Conservation (phyloP, 2,113 vertebrate species). For the Hassar affinis region DNA sequence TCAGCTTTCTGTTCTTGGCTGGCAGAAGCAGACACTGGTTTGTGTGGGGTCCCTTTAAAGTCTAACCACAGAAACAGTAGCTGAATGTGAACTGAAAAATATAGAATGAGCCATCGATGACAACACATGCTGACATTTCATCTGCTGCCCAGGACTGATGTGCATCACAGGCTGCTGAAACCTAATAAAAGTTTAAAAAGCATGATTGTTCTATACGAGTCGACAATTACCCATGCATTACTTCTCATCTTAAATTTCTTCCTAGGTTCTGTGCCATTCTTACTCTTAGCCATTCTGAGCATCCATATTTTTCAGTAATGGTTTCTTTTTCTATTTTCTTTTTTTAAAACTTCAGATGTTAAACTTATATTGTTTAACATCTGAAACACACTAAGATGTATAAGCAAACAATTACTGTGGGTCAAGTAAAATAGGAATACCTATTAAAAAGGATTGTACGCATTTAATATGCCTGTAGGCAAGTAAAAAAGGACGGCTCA, state of each 20-base stretch:
- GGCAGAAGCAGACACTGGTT: too few species aligned
- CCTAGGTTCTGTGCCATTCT: not conserved
- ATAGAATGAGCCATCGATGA: not conserved
- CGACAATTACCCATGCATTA: not conserved
- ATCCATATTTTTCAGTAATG: not conserved
- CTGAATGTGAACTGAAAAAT: not conserved
- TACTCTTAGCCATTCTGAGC: not conserved
- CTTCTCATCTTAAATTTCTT: not conserved
- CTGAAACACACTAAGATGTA: not conserved
- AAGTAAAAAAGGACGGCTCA: constrained; percentile 5
- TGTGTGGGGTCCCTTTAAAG: not conserved
- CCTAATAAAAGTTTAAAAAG: not conserved
- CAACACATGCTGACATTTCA: not conserved
- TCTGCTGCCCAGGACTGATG: not conserved
- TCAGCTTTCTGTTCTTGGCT: too few species aligned
- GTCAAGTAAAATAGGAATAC: not conserved
- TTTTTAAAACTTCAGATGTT: too few species aligned
- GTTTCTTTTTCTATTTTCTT: not conserved
- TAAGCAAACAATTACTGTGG: not conserved
- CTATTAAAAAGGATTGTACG: constrained; percentile 4
- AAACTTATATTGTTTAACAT: not conserved
- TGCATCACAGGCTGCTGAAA: not conserved
- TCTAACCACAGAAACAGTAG: not conserved
- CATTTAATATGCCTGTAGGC: not conserved
- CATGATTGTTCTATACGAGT: constrained; percentile 16